Evolutionary conservation across 2,797 vertebrate species (phyloP).

Genomic region (Darevskia nairensis): DNA sequence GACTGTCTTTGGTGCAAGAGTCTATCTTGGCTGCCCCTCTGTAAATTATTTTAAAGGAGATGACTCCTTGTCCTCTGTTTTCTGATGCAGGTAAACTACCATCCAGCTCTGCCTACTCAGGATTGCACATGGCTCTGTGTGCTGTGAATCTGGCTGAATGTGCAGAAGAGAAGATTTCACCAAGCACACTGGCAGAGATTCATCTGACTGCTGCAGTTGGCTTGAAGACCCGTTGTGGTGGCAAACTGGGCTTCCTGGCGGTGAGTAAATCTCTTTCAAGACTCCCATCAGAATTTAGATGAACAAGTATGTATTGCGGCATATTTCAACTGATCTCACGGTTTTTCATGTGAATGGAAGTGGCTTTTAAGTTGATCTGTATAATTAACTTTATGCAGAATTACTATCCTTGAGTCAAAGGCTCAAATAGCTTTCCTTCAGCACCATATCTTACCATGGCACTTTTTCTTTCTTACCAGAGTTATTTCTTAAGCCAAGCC

Average conservation of each 20-base stretch:
- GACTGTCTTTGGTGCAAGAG: no score
- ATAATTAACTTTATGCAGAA: not conserved
- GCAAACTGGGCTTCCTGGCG: slow-evolving; percentile 89
- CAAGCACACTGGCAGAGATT: slow-evolving; percentile 89
- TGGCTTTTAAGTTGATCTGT: not conserved
- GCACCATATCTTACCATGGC: not conserved
- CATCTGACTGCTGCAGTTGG: slow-evolving; percentile 92
- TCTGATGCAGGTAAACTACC: slow-evolving; percentile 87
- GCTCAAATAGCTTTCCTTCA: not conserved
- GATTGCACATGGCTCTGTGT: slow-evolving; percentile 91
- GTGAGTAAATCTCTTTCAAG: slow-evolving; percentile 78
- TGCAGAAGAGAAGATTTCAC: slow-evolving; percentile 90
- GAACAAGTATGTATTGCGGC: slow-evolving; percentile 3
- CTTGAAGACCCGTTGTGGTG: slow-evolving; percentile 84
- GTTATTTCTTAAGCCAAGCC: slow-evolving; percentile 91
- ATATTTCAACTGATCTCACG: not conserved
- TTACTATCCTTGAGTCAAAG: not conserved
- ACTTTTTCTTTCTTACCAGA: slow-evolving; percentile 76
- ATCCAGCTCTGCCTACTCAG: slow-evolving; percentile 86
- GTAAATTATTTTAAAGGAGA: not conserved
- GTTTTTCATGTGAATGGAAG: not conserved
- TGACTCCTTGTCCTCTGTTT: slow-evolving; percentile 22
- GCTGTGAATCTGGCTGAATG: slow-evolving; percentile 95
- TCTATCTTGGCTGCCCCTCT: no score
- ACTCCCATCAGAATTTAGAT: slow-evolving; percentile 7